These are phyloP conservation scores for Anoplius nigerrimus DNA, from an alignment of 2,888 invertebrate genomes.

Conservation along the genomic window DNA sequence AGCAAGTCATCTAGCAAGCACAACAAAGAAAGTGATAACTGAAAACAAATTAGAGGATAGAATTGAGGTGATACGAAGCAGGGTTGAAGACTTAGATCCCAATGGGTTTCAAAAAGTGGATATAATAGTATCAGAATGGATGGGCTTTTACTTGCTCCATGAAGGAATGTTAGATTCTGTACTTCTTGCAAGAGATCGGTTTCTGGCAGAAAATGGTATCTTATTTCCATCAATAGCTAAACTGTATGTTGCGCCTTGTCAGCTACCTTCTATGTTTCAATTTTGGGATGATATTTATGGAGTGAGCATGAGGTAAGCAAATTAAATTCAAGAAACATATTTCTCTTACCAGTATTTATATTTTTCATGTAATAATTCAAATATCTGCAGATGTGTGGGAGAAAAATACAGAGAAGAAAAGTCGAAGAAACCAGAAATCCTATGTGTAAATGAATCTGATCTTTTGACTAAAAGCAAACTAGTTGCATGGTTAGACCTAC, in stretches of 20 bases:
- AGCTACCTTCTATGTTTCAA: conserved; percentile 80
- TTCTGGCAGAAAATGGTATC: conserved; percentile 83
- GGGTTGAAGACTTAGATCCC: conserved; percentile 85
- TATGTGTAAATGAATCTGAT: conserved; percentile 77
- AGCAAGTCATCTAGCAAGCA: conserved; percentile 83
- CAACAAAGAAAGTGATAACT: conserved; percentile 81
- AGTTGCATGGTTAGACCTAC: conserved; percentile 83
- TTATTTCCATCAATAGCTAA: conserved; percentile 87
- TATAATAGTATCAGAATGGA: conserved; percentile 97
- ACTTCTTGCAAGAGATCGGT: conserved; percentile 86
- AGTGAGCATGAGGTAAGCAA: conserved; percentile 81
- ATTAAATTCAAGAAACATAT: not conserved
- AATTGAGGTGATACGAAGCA: conserved; percentile 85
- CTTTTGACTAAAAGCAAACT: conserved; percentile 81
- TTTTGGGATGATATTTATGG: conserved; percentile 90
- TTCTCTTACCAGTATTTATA: conserved; percentile 11
- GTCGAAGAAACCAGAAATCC: conserved; percentile 82
- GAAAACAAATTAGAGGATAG: conserved; percentile 83
- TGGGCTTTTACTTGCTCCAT: conserved; percentile 96
- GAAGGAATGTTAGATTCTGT: conserved; percentile 97
- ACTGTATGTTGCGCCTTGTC: conserved; percentile 80
- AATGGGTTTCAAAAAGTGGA: conserved; percentile 83
- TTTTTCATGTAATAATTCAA: conserved; percentile 11
- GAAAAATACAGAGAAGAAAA: conserved; percentile 80
- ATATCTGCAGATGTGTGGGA: conserved; percentile 75